A percentile compares a stretch with the other conserved stretches of the same genome.
These are phyloP conservation scores for Dysdera silvatica DNA, from an alignment of 1,140 invertebrate species.

Conservation along the genomic window DNA sequence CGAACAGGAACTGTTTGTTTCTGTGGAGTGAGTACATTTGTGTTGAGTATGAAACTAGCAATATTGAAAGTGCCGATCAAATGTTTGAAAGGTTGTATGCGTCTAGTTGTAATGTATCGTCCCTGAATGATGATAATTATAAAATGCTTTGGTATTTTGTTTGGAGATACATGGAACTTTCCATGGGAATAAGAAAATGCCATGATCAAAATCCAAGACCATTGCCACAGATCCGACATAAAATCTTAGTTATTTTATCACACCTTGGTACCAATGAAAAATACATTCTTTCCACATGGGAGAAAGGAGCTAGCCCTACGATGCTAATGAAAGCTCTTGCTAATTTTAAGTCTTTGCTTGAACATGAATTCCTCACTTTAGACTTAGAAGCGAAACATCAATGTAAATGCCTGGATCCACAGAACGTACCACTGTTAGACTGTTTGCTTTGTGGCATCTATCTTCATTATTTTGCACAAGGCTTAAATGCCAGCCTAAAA, in stretches of 20 bases:
- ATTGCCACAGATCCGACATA: neutral
- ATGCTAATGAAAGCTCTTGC: slow-evolving; percentile 33
- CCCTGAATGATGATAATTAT: neutral
- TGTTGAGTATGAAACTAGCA: slow-evolving; percentile 38
- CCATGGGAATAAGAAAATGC: slow-evolving; percentile 2
- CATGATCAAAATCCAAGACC: neutral
- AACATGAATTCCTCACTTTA: slow-evolving; percentile 21
- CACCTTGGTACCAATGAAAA: slow-evolving; percentile 26
- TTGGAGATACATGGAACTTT: slow-evolving; percentile 34
- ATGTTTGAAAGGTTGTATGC: slow-evolving; percentile 41
- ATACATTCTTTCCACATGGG: slow-evolving; percentile 1
- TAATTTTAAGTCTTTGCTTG: slow-evolving; percentile 25
- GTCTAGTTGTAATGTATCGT: slow-evolving; percentile 30
- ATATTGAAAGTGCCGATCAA: slow-evolving; percentile 38
- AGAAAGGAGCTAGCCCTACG: slow-evolving; percentile 19
- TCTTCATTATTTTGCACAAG: slow-evolving; percentile 40
- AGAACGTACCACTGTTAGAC: slow-evolving; percentile 11
- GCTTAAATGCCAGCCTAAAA: slow-evolving; percentile 4
- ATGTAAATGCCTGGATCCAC: neutral
- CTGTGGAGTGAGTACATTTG: slow-evolving; percentile 45
- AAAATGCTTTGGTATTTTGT: slow-evolving; percentile 35
- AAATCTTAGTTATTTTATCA: slow-evolving; percentile 15
- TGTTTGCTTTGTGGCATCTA: slow-evolving; percentile 37
- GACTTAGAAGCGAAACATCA: neutral
- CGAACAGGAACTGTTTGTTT: slow-evolving; percentile 44